Evolutionary conservation across 2,888 invertebrate genomes (phyloP), one percentile per base, ranked within the genome.

Genomic region (Agapostemon virescens): DNA sequence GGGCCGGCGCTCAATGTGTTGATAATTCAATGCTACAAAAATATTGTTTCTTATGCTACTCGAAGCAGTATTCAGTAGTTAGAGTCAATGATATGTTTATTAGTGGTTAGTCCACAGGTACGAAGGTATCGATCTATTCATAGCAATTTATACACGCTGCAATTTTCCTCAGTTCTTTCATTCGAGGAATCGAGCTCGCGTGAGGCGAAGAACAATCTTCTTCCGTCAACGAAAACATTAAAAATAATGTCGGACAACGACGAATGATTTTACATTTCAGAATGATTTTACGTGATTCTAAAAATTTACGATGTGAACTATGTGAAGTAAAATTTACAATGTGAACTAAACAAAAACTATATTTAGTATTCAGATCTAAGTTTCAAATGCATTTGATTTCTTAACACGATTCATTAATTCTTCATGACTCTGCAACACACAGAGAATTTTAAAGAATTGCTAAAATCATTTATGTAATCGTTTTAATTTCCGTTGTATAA

Each of bases 161-260:
- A 55, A 55, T 55, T 55, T 55, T 17, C 26, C 15, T 1, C 15
- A 6, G 55, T 55, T 55, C 55, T 55, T 55, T 26, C 55, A 26
- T 26, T 55, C 55, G 55, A 55, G 55, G 55, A 26, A 55, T 55
- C 55, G 55, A 55, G 26, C 17, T 55, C 26, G 55, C 55, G 55
- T 17, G 55, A 26, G 55, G 15, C 15, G 26, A 26, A 26, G 26
- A 55, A 55, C 55, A 55, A 55, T 55, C 26, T 55, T 26, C 26
- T 26, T 55, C 55, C 2, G 26, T 17, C 26, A 55, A 15, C 26
- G 55, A 15, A 15, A 26, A 55, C 26, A 26, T 55, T 26, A 15
- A 55, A 55, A 55, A 15, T 6, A 55, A 26, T 55, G 15, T 55
- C 55, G 5, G 5, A 13, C 26, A 55, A 26, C 26, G 5, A 15